These are phyloP conservation scores for Siniperca undulata DNA, from an alignment of 2,797 vertebrate genomes.

Conservation along the genomic window DNA sequence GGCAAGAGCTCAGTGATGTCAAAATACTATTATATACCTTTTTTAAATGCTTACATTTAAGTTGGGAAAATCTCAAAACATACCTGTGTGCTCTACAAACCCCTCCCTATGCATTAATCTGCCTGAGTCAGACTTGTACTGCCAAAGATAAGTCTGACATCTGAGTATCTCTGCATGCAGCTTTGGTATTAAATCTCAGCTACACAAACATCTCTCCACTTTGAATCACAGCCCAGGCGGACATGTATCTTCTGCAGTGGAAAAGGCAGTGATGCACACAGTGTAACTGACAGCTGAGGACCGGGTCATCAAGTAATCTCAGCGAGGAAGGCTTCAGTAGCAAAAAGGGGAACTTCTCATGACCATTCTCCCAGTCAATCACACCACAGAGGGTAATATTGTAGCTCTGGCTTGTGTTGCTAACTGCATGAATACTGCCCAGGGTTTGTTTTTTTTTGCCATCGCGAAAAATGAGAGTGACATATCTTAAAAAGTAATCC, in stretches of 20 bases:
- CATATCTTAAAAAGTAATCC: conserved; percentile 36
- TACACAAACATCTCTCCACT: conserved; percentile 35
- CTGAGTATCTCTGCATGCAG: conserved; percentile 25
- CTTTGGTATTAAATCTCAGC: conserved; percentile 19
- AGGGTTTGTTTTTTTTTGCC: conserved; percentile 6
- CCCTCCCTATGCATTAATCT: conserved; percentile 5
- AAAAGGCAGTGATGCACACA: conserved; percentile 45
- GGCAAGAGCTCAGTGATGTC: not conserved
- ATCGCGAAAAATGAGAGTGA: conserved; percentile 17
- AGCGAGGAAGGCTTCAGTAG: conserved; percentile 14
- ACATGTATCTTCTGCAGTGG: conserved; percentile 35
- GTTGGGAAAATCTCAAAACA: not conserved
- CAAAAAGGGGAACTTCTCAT: conserved; percentile 42
- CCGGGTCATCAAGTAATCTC: conserved; percentile 39
- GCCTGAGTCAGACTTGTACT: not conserved
- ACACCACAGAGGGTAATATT: not conserved
- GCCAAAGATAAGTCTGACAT: conserved; percentile 37
- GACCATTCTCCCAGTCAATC: conserved; percentile 30
- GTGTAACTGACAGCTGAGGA: conserved; percentile 55
- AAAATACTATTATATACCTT: not conserved
- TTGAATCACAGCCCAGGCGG: conserved; percentile 33
- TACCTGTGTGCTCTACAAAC: not conserved
- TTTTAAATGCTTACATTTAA: not conserved
- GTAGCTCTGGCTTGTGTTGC: not conserved
- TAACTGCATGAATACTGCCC: conserved; percentile 18